Conservation (phyloP, 92 coral and sea anemone species). For the Paramuricea clavata region DNA sequence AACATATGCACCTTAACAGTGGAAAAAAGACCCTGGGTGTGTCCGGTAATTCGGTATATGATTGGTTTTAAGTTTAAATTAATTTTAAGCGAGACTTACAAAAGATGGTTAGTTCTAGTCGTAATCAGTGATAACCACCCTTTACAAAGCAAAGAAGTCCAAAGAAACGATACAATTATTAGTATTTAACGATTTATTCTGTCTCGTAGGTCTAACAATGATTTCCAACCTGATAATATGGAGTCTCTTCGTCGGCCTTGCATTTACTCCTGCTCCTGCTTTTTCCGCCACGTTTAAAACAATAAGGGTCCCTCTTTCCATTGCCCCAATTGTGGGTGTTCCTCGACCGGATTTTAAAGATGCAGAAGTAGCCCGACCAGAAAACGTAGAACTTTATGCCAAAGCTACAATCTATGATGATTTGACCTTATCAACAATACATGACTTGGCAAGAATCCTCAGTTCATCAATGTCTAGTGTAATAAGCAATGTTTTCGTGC, state of each 20-base stretch:
- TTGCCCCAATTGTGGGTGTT: neutral
- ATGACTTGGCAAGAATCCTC: conserved; percentile 9
- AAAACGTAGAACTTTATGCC: neutral
- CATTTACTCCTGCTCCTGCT: neutral
- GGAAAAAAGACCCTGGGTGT: too few relatives aligned
- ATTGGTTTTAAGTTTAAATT: too few relatives aligned
- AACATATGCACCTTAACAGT: too few relatives aligned
- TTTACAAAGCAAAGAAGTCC: too few relatives aligned
- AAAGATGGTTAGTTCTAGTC: too few relatives aligned
- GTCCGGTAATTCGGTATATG: too few relatives aligned
- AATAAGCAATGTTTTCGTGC: neutral
- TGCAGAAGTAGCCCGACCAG: neutral
- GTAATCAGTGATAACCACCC: too few relatives aligned
- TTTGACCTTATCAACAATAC: neutral
- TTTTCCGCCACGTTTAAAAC: neutral
- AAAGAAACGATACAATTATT: too few relatives aligned
- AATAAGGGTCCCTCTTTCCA: conserved; percentile 15
- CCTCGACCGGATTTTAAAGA: conserved; percentile 25
- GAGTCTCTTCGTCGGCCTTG: neutral
- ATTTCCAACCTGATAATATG: conserved; percentile 1
- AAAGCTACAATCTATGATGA: conserved; percentile 49
- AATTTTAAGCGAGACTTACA: too few relatives aligned
- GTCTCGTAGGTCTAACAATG: neutral
- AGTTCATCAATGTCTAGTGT: neutral
- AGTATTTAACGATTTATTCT: too few relatives aligned